Evolutionary conservation across 1,140 invertebrate species (phyloP).

Genomic region (Manduca sexta): DNA sequence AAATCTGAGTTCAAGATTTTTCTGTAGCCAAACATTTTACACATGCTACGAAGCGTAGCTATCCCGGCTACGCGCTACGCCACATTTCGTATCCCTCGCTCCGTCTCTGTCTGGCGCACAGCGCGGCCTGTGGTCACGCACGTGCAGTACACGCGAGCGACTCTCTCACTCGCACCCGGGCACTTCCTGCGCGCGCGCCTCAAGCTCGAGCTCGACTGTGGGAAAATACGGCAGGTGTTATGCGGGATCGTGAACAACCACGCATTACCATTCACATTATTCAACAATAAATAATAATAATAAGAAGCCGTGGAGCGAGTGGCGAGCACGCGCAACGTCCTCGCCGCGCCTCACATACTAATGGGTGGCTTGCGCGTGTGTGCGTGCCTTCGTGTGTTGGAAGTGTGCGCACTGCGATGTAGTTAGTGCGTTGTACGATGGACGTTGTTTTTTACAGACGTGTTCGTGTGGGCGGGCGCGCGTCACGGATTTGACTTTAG

Average conservation of each 20-base stretch:
- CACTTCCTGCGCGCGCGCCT: conserved; percentile 59
- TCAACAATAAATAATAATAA: conserved; percentile 73
- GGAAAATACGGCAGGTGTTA: conserved; percentile 72
- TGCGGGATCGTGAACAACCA: conserved; percentile 71
- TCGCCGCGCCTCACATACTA: conserved; percentile 51
- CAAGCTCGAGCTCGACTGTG: conserved; percentile 59
- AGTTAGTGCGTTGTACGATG: conserved; percentile 37
- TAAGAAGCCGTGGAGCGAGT: conserved; percentile 69
- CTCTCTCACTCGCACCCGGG: conserved; percentile 43
- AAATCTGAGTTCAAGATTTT: no score
- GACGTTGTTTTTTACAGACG: conserved; percentile 37
- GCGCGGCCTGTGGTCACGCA: conserved; percentile 29
- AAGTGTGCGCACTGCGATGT: neutral
- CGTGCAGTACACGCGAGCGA: conserved; percentile 52
- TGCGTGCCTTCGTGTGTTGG: conserved; percentile 20
- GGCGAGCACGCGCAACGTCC: conserved; percentile 64
- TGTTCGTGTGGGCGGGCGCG: conserved; percentile 61
- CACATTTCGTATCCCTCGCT: conserved; percentile 29
- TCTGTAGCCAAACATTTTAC: no score
- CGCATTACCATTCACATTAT: conserved; percentile 72
- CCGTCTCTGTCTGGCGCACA: conserved; percentile 25
- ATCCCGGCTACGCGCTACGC: conserved; percentile 31
- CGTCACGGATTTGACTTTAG: conserved; percentile 55
- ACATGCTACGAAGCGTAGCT: conserved; percentile 8
- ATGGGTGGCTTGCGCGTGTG: conserved; percentile 43